These are phyloP conservation scores for Acrossocheilus fasciatus DNA, from an alignment of 2,797 vertebrate genomes.

Conservation along the genomic window DNA sequence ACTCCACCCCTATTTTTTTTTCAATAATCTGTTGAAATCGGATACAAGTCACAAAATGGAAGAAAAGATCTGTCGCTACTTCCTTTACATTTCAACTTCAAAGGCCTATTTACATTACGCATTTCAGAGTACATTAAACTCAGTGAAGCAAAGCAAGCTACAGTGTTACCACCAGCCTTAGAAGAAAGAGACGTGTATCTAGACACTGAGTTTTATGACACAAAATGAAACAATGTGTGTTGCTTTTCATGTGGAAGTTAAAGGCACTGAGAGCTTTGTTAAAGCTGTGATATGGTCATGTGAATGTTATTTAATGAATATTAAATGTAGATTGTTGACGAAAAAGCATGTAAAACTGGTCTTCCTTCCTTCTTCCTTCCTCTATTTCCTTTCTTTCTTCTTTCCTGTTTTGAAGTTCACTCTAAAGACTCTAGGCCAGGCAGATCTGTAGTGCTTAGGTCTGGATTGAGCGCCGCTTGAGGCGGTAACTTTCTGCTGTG, in stretches of 20 bases:
- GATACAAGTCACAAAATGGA: not conserved
- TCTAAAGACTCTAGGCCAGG: slow-evolving; percentile 1
- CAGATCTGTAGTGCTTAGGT: not conserved
- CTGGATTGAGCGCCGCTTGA: slow-evolving; percentile 19
- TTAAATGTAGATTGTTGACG: not conserved
- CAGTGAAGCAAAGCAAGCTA: not conserved
- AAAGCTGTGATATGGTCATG: not conserved
- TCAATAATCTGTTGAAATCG: not conserved
- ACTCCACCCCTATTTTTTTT: too few species aligned
- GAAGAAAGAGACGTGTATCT: not conserved
- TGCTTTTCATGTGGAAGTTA: not conserved
- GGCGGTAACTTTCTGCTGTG: slow-evolving; percentile 8
- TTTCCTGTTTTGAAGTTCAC: slow-evolving; percentile 22
- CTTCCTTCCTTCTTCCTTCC: not conserved
- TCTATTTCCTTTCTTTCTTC: not conserved
- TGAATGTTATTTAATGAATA: slow-evolving; percentile 2
- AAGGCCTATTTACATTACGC: not conserved
- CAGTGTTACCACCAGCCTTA: not conserved
- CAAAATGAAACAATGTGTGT: not conserved
- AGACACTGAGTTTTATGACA: not conserved
- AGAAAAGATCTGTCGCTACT: not conserved
- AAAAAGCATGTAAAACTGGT: not conserved
- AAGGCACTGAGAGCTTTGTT: not conserved
- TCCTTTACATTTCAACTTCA: not conserved
- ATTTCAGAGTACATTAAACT: not conserved